Conservation (phyloP, 2,888 invertebrate genomes). For the Mylabris sibirica region DNA sequence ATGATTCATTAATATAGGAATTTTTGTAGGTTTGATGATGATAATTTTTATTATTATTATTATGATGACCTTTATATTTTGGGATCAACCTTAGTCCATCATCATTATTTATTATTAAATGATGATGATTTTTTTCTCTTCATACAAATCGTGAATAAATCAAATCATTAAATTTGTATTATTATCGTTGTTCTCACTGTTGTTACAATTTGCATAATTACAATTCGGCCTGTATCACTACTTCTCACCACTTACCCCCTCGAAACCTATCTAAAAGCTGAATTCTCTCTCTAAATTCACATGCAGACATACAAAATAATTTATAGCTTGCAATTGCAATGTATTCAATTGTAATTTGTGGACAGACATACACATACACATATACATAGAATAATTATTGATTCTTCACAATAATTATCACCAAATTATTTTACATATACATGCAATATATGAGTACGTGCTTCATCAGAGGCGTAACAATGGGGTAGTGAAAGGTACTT, state of each 20-base stretch:
- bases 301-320: constrained; percentile 7
- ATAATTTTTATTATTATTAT: background rate
- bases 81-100: constrained; percentile 2
- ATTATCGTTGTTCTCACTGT: background rate
- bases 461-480: too few species aligned
- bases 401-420: constrained; percentile 1
- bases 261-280: background rate
- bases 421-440: background rate
- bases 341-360: constrained; percentile 4
- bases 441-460: background rate
- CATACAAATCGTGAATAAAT: background rate
- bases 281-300: constrained; percentile 2
- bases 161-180: background rate
- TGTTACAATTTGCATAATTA: constrained; percentile 3
- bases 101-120: constrained; percentile 1
- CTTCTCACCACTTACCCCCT: background rate
- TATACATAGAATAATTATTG: background rate
- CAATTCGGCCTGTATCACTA: background rate
- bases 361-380: background rate
- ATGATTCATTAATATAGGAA: constrained; percentile 1
- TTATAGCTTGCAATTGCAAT: constrained; percentile 3
- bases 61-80: background rate
- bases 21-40: background rate
- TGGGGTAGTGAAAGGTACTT: too few species aligned
- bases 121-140: background rate